phyloP scores from a whole-genome alignment of 2,113 vertebrate species.

The Axis porcinus region DNA sequence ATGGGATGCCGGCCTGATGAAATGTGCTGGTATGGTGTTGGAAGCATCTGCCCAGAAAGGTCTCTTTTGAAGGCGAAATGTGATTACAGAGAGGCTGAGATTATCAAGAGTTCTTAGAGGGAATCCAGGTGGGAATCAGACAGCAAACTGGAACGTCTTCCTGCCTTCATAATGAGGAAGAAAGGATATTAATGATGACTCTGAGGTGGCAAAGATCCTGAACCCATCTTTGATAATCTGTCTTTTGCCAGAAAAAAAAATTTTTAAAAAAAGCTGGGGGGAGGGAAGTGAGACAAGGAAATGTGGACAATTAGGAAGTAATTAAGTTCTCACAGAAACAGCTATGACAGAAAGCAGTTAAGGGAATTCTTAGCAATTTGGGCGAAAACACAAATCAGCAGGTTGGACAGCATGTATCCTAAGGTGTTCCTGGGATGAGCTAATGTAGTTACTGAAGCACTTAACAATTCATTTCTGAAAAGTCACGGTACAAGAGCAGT shows the following conservation, averaged over 20 bases:
- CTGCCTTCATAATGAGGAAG: slow-evolving; percentile 48
- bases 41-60: background rate
- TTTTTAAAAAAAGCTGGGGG: background rate
- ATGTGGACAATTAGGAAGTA: slow-evolving; percentile 67
- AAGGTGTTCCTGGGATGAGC: background rate
- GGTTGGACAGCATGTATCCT: slow-evolving; percentile 23
- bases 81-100: slow-evolving; percentile 24
- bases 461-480: slow-evolving; percentile 56
- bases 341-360: slow-evolving; percentile 55
- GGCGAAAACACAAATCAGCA: slow-evolving; percentile 41
- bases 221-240: slow-evolving; percentile 55
- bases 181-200: slow-evolving; percentile 65
- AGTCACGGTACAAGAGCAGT: slow-evolving; percentile 13
- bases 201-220: slow-evolving; percentile 56
- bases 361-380: slow-evolving; percentile 47
- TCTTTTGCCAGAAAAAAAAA: slow-evolving; percentile 49
- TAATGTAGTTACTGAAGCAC: slow-evolving; percentile 18
- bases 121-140: slow-evolving; percentile 56
- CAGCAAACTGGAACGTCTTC: background rate
- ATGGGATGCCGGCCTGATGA: background rate
- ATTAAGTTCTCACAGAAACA: slow-evolving; percentile 63
- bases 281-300: background rate
- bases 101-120: slow-evolving; percentile 33
- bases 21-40: background rate
- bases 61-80: slow-evolving; percentile 3